Conservation (phyloP, 2,113 vertebrate species). For the Trichechus manatus region DNA sequence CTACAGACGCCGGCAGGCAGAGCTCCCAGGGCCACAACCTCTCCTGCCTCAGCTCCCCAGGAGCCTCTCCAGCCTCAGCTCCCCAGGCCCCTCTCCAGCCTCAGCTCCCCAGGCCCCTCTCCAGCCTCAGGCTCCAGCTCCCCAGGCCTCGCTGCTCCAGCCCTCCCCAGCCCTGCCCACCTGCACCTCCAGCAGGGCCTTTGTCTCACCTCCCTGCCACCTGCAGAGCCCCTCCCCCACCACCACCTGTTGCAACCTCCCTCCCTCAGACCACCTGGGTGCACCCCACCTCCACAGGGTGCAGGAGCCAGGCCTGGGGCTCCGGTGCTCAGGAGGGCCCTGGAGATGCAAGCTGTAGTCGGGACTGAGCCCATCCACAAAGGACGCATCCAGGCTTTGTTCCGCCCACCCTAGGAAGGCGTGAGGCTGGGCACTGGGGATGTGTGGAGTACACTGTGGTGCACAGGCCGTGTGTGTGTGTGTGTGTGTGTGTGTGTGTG, state of each 20-base stretch:
- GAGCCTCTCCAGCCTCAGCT: no score
- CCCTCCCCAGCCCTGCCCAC: background rate
- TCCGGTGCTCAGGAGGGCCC: background rate
- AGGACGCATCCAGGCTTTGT: background rate
- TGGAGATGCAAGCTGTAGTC: background rate
- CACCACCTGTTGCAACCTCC: background rate
- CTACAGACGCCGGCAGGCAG: no score
- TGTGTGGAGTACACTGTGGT: no score
- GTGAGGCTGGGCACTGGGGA: no score
- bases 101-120: no score
- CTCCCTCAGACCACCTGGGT: background rate
- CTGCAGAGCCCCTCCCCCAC: background rate
- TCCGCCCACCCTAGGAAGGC: background rate
- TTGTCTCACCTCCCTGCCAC: background rate
- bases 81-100: background rate
- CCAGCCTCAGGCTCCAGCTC: no score
- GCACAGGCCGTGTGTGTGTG: background rate
- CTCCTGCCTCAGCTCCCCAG: background rate
- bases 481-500: background rate
- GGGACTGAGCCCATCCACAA: background rate
- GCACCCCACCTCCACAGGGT: no score
- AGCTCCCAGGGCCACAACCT: background rate
- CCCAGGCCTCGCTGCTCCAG: background rate
- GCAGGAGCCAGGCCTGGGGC: no score
- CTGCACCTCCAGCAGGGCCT: background rate